Percentiles rank a stretch among this genome's conserved stretches.
Conservation (phyloP, 2,888 invertebrate genomes). For the Caenorhabditis macrosperma region DNA sequence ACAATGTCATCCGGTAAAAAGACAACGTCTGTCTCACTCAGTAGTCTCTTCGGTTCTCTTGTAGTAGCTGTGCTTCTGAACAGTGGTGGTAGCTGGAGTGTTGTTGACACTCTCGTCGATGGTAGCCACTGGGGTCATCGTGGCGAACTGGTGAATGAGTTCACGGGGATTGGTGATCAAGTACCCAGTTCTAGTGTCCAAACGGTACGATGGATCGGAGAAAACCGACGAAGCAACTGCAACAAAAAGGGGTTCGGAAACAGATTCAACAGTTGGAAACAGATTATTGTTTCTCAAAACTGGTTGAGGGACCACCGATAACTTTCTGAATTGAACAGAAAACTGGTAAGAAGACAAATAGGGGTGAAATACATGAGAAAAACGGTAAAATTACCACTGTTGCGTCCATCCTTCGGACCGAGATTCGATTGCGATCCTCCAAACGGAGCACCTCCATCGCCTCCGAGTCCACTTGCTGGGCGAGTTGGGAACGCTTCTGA, state of each 20-base stretch:
- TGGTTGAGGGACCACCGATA: no score
- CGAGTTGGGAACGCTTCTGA: conserved; percentile 49
- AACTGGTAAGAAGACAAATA: conserved; percentile 30
- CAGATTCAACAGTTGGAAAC: background rate
- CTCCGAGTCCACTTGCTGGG: conserved; percentile 34
- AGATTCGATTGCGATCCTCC: conserved; percentile 53
- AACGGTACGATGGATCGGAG: conserved; percentile 71
- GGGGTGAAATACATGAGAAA: conserved; percentile 15
- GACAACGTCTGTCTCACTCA: conserved; percentile 27
- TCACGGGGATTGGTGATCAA: conserved; percentile 79
- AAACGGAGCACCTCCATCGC: conserved; percentile 57
- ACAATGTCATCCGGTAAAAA: background rate
- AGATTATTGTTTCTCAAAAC: background rate
- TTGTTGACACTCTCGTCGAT: conserved; percentile 68
- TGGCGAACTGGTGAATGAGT: conserved; percentile 79
- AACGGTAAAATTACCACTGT: conserved; percentile 53
- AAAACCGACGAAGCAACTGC: conserved; percentile 67
- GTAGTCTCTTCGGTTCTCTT: conserved; percentile 74
- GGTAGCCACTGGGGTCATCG: conserved; percentile 76
- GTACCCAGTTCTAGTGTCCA: conserved; percentile 73
- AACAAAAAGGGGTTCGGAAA: background rate
- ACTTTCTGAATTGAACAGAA: background rate
- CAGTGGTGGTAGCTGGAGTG: conserved; percentile 63
- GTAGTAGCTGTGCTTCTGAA: conserved; percentile 73
- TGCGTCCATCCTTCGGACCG: conserved; percentile 62